phyloP scores from a whole-genome alignment of 1,140 invertebrate species.

The Drosophila mayri region DNA sequence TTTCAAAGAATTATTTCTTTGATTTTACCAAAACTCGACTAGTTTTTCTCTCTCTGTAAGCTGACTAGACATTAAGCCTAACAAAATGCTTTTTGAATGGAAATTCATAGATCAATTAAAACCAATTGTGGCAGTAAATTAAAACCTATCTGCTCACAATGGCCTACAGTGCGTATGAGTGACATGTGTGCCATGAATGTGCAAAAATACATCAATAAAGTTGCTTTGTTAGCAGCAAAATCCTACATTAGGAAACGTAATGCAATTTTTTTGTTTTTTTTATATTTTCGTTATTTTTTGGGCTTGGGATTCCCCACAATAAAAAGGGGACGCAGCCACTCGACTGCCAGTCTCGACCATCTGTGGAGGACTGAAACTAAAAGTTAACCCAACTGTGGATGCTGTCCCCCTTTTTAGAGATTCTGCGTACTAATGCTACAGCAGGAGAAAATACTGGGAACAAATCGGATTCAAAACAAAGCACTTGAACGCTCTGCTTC shows the following conservation, averaged over 20 bases:
- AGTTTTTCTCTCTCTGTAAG: neutral
- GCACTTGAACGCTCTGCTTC: conserved; percentile 2
- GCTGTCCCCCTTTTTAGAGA: conserved; percentile 59
- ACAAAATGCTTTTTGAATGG: conserved; percentile 35
- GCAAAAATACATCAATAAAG: conserved; percentile 12
- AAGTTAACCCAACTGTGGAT: conserved; percentile 48
- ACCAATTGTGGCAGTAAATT: conserved; percentile 34
- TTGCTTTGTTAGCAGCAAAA: conserved; percentile 9
- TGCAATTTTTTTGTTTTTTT: conserved; percentile 4
- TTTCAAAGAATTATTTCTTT: too few relatives aligned
- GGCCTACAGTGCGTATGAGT: conserved; percentile 25
- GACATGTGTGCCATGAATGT: conserved; percentile 1
- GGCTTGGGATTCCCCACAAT: neutral
- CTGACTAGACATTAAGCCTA: conserved; percentile 4
- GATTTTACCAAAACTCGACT: rapidly evolving
- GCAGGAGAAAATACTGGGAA: conserved; percentile 45
- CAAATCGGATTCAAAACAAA: conserved; percentile 40
- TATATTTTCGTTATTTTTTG: conserved; percentile 13
- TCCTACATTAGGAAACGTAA: conserved; percentile 11
- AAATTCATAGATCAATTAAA: conserved; percentile 45
- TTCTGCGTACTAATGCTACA: conserved; percentile 23
- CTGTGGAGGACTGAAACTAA: conserved; percentile 43
- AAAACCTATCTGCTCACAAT: neutral
- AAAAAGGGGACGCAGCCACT: neutral
- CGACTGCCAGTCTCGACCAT: conserved; percentile 24